Percentiles rank a stretch among this genome's conserved stretches.
Conservation (phyloP, 2,113 vertebrate genomes). For the Callaeas wilsoni region DNA sequence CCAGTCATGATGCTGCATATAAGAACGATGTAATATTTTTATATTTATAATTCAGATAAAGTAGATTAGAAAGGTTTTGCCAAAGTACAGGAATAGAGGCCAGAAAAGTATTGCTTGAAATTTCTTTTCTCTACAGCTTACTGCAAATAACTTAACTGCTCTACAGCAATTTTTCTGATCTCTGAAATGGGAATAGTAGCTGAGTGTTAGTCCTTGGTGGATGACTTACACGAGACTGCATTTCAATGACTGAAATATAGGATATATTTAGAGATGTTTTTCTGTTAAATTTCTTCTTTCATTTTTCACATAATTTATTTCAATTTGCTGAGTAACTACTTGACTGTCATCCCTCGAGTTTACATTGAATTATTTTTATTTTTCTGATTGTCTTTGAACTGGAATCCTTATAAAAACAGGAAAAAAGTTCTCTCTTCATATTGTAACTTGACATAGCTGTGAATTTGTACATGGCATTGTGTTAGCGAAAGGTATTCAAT, state of each 20-base stretch:
- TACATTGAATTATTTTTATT: neutral
- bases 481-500: neutral
- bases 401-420: neutral
- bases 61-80: neutral
- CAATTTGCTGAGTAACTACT: neutral
- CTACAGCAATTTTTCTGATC: neutral
- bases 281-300: neutral
- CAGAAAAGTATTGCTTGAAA: neutral
- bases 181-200: neutral
- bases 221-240: neutral
- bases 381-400: neutral
- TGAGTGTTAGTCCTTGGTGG: neutral
- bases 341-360: neutral
- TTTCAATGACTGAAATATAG: neutral
- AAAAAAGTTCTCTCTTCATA: neutral
- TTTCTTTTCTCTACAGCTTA: neutral
- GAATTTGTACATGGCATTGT: neutral
- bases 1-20: neutral
- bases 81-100: neutral
- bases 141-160: neutral
- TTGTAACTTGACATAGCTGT: neutral
- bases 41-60: neutral
- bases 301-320: slow-evolving; percentile 10
- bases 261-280: neutral
- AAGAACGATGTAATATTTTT: neutral